Conservation (phyloP, 2,797 vertebrate genomes). For the Phrynocephalus guinanensis region DNA sequence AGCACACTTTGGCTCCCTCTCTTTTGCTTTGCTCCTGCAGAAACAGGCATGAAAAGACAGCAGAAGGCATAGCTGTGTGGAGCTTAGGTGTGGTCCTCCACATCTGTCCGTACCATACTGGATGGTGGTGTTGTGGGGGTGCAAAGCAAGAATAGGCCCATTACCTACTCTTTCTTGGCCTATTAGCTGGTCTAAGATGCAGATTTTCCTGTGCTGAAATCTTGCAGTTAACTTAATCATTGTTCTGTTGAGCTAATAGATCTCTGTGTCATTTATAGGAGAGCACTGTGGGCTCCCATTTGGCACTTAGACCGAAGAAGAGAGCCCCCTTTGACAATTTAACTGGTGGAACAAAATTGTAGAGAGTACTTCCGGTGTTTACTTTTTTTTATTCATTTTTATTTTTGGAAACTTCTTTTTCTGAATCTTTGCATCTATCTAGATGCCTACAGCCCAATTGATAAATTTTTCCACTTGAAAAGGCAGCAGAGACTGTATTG, state of each 20-base stretch:
- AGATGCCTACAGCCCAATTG: neutral
- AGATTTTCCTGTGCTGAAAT: neutral
- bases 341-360: neutral
- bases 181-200: neutral
- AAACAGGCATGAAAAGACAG: constrained; percentile 10
- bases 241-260: neutral
- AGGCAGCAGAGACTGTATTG: neutral
- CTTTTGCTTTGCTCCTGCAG: neutral
- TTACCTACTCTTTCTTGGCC: neutral
- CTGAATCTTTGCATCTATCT: neutral
- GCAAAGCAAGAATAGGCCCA: neutral
- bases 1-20: neutral
- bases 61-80: constrained; percentile 15
- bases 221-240: neutral
- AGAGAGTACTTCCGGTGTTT: neutral
- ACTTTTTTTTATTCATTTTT: too few relatives aligned
- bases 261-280: neutral
- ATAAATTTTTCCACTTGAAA: neutral
- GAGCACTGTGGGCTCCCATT: neutral
- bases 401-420: neutral
- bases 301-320: neutral
- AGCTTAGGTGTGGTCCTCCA: neutral
- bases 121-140: neutral
- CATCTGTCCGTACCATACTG: neutral
- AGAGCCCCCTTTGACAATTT: neutral